Conservation (phyloP, 2,888 invertebrate genomes). For the Drosophila yooni region DNA sequence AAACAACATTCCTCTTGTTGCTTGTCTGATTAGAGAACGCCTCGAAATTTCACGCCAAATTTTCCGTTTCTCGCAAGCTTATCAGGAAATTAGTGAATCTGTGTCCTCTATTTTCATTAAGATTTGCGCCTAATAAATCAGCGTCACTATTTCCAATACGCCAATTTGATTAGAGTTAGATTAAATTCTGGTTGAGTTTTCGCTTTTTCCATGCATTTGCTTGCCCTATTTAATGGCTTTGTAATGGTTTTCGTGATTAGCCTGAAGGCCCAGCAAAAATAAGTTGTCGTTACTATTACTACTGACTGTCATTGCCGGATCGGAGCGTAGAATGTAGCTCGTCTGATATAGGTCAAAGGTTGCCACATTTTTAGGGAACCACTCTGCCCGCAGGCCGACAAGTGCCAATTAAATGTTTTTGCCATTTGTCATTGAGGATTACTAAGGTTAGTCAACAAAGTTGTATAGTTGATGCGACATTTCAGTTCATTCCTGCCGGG, state of each 20-base stretch:
- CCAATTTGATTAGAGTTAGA: slow-evolving; percentile 55
- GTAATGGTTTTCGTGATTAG: slow-evolving; percentile 63
- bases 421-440: slow-evolving; percentile 71
- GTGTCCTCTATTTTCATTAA: slow-evolving; percentile 26
- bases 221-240: slow-evolving; percentile 70
- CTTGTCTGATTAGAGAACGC: background rate
- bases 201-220: slow-evolving; percentile 55
- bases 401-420: slow-evolving; percentile 53
- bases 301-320: slow-evolving; percentile 16
- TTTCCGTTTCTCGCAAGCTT: slow-evolving; percentile 40
- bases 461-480: slow-evolving; percentile 62
- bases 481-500: slow-evolving; percentile 25
- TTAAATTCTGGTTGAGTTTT: slow-evolving; percentile 19
- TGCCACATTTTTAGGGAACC: slow-evolving; percentile 20
- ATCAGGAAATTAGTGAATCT: slow-evolving; percentile 54
- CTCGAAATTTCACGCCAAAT: slow-evolving; percentile 28
- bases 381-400: slow-evolving; percentile 6
- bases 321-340: background rate
- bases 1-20: slow-evolving; percentile 31
- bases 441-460: slow-evolving; percentile 50
- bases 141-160: slow-evolving; percentile 12
- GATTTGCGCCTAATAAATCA: slow-evolving; percentile 10
- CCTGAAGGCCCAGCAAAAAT: slow-evolving; percentile 29
- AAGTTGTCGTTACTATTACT: slow-evolving; percentile 19
- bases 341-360: slow-evolving; percentile 51